Evolutionary conservation across 2,113 vertebrate genomes (phyloP).

Genomic region (Camarhynchus parvulus): DNA sequence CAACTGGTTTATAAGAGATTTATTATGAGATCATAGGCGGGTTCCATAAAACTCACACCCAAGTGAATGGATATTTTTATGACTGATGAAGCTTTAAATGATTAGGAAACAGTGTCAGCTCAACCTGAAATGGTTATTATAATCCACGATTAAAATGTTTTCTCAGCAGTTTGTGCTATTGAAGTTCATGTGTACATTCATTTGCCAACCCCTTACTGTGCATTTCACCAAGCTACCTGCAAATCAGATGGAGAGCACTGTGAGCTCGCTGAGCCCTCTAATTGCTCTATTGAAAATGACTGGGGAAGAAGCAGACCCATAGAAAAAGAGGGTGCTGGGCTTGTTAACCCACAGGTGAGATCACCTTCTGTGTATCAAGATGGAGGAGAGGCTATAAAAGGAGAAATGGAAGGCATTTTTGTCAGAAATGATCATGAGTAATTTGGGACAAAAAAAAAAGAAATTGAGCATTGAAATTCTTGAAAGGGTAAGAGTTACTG

Average conservation of each 20-base stretch:
- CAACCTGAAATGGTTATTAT: not conserved
- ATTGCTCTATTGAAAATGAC: not conserved
- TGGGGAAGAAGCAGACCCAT: not conserved
- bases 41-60: not conserved
- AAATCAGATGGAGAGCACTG: not conserved
- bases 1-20: not conserved
- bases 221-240: not conserved
- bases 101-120: not conserved
- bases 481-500: not conserved
- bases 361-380: not conserved
- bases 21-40: not conserved
- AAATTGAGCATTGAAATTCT: not conserved
- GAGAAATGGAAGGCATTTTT: rapidly evolving
- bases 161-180: not conserved
- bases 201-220: not conserved
- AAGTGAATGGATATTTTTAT: not conserved
- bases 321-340: not conserved
- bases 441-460: not conserved
- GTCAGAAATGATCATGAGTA: not conserved
- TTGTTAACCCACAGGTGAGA: not conserved
- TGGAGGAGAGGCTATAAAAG: not conserved
- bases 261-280: not conserved
- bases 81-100: not conserved
- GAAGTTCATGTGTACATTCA: not conserved
- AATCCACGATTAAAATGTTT: not conserved